These are phyloP conservation scores for Xiphophorus couchianus DNA, from an alignment of 2,113 vertebrate species.

Conservation along the genomic window DNA sequence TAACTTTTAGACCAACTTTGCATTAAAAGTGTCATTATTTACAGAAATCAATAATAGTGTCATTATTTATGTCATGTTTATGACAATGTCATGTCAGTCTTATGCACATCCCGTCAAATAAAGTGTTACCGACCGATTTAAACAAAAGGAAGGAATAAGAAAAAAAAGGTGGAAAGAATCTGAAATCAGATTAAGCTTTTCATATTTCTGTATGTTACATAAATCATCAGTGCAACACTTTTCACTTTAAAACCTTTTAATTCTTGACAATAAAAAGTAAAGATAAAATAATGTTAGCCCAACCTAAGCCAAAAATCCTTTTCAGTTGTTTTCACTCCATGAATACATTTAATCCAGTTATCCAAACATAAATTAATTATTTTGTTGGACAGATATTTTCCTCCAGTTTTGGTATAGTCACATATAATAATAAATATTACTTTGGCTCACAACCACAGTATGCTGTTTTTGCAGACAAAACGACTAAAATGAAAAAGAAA, in stretches of 20 bases:
- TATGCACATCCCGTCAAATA: no score
- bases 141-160: not conserved
- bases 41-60: no score
- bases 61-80: no score
- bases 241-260: no score
- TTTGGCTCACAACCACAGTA: not conserved
- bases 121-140: not conserved
- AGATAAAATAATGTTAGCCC: not conserved
- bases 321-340: not conserved
- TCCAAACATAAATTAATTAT: not conserved
- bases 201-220: no score
- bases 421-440: not conserved
- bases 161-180: not conserved
- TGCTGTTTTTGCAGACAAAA: conserved; percentile 1
- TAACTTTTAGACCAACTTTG: no score
- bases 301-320: not conserved
- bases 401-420: not conserved
- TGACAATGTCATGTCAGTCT: no score
- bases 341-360: not conserved
- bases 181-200: not conserved
- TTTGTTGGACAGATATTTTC: conserved; percentile 2
- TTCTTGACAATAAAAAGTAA: no score
- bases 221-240: not conserved
- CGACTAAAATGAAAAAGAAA: not conserved
- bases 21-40: no score